Conservation (phyloP, 2,113 vertebrate species). For the Istiophorus platypterus region DNA sequence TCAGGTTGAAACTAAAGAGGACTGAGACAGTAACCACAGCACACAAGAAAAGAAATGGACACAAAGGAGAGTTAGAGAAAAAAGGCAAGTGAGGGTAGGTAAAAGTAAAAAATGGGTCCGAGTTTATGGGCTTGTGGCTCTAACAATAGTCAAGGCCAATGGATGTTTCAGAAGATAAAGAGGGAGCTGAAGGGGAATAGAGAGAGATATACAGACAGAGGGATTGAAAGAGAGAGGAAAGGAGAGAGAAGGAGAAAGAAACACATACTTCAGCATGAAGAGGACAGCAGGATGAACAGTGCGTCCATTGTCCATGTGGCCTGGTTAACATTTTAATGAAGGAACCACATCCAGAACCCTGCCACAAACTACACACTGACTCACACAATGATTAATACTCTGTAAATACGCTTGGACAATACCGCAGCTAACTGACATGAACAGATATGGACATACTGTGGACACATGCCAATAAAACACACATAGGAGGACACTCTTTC, state of each 20-base stretch:
- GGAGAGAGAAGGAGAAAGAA: conserved; percentile 44
- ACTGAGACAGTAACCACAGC: conserved; percentile 60
- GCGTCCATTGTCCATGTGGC: conserved; percentile 75
- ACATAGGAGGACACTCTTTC: conserved; percentile 5
- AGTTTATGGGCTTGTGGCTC: conserved; percentile 56
- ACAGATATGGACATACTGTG: conserved; percentile 44
- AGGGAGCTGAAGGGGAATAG: conserved; percentile 37
- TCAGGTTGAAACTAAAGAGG: conserved; percentile 67
- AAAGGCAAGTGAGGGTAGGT: conserved; percentile 38
- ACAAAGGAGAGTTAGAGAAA: conserved; percentile 34
- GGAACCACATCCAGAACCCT: conserved; percentile 64
- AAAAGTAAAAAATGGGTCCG: conserved; percentile 21
- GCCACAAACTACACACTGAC: conserved; percentile 64
- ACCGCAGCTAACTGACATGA: conserved; percentile 53
- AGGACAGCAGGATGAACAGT: conserved; percentile 76
- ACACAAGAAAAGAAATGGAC: conserved; percentile 33
- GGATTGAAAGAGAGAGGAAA: conserved; percentile 25
- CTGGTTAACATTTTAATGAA: conserved; percentile 82
- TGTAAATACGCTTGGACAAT: conserved; percentile 67
- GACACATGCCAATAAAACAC: conserved; percentile 34
- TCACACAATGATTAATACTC: conserved; percentile 75
- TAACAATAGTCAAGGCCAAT: conserved; percentile 20
- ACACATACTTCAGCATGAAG: conserved; percentile 52
- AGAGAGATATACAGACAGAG: conserved; percentile 17
- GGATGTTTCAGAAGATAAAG: conserved; percentile 50